These are phyloP conservation scores for Eudorcas thomsonii DNA, from an alignment of 2,113 vertebrate genomes.

Conservation along the genomic window DNA sequence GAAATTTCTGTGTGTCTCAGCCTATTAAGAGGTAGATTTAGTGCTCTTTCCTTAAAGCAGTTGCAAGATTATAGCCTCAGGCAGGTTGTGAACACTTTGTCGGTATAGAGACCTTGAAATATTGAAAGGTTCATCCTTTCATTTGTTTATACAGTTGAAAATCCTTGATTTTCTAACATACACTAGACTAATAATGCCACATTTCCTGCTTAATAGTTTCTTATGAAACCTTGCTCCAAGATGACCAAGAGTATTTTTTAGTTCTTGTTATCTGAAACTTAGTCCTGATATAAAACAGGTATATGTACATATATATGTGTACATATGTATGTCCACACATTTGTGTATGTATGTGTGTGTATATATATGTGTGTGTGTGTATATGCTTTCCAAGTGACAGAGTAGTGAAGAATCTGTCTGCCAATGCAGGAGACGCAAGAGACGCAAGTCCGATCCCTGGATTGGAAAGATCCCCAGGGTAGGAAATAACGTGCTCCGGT, in stretches of 20 bases:
- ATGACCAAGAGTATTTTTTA: not conserved
- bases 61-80: not conserved
- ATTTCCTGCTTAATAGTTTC: not conserved
- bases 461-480: not conserved
- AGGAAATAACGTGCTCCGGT: not conserved
- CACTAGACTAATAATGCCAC: not conserved
- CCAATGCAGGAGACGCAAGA: fast-evolving
- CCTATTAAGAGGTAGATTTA: slow-evolving; percentile 32
- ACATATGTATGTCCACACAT: not conserved
- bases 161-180: not conserved
- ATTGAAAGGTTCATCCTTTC: slow-evolving; percentile 6
- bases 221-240: not conserved
- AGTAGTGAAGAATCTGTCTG: not conserved
- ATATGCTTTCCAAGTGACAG: not conserved
- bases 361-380: no score
- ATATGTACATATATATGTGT: not conserved
- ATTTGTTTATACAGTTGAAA: slow-evolving; percentile 36
- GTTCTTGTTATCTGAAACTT: not conserved
- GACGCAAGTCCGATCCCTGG: fast-evolving
- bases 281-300: not conserved
- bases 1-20: slow-evolving; percentile 25
- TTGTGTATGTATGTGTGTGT: not conserved
- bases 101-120: not conserved
- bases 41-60: slow-evolving; percentile 1
- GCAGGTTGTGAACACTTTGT: slow-evolving; percentile 13